Conservation (phyloP, 2,888 invertebrate genomes). For the Cyaniris semiargus region DNA sequence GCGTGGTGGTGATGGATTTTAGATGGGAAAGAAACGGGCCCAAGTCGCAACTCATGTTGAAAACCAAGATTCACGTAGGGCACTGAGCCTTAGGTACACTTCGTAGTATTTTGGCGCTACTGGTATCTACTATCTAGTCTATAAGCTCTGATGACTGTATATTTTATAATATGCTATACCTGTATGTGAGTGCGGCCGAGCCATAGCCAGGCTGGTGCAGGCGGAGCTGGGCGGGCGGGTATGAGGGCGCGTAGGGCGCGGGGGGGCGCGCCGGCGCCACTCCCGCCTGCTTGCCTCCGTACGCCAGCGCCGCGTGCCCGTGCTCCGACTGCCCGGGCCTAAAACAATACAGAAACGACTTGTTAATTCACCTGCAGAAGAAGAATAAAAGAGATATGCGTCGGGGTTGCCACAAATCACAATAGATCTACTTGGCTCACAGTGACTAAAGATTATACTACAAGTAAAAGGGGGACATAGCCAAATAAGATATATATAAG, state of each 20-base stretch:
- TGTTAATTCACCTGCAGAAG: neutral
- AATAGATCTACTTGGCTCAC: neutral
- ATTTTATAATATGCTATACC: constrained; percentile 46
- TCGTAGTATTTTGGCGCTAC: no score
- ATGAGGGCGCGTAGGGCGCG: constrained; percentile 67
- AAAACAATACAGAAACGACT: constrained; percentile 37
- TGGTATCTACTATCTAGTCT: no score
- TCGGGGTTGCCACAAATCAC: neutral
- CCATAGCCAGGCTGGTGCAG: constrained; percentile 74
- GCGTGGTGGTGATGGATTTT: no score
- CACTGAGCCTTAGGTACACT: no score
- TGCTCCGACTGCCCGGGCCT: constrained; percentile 77
- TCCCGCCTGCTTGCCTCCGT: constrained; percentile 70
- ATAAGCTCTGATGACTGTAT: neutral
- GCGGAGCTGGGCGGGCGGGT: constrained; percentile 66
- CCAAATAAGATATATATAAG: no score
- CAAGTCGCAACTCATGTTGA: no score
- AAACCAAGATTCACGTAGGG: no score
- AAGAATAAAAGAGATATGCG: neutral
- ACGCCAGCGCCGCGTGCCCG: constrained; percentile 72
- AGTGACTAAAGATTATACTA: no score
- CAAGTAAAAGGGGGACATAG: no score
- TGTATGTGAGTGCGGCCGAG: constrained; percentile 72
- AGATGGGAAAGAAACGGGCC: no score
- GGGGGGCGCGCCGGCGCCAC: constrained; percentile 69